Evolutionary conservation across 1,140 invertebrate species (phyloP).

Genomic region (Papilio polytes): DNA sequence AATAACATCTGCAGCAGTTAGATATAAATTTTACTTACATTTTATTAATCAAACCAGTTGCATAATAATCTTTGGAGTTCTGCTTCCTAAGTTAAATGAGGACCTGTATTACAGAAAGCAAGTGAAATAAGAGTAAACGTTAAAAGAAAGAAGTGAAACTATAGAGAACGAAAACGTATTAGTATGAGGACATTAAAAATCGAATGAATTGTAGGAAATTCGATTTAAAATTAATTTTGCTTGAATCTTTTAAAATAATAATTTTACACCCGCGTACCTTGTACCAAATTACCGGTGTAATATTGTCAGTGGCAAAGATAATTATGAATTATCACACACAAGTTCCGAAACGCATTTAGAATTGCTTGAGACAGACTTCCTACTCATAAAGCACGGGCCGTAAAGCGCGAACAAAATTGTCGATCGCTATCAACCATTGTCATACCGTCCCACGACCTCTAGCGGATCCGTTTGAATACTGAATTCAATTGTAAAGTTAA

Average conservation of each 20-base stretch:
- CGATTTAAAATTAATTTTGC: not conserved
- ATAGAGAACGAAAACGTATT: not conserved
- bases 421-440: constrained; percentile 66
- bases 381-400: constrained; percentile 62
- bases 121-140: no score
- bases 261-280: not conserved
- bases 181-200: not conserved
- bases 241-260: not conserved
- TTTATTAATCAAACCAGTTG: no score
- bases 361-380: constrained; percentile 50
- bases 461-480: constrained; percentile 53
- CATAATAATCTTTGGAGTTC: no score
- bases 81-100: no score
- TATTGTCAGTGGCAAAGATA: constrained; percentile 29
- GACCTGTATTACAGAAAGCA: no score
- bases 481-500: constrained; percentile 69
- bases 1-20: no score
- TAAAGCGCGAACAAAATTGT: constrained; percentile 70
- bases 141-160: no score
- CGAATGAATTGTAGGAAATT: not conserved
- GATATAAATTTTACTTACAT: no score
- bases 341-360: constrained; percentile 37
- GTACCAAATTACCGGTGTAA: constrained; percentile 18
- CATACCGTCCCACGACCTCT: constrained; percentile 69
- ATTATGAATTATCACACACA: constrained; percentile 41